Evolutionary conservation across 2,888 invertebrate species (phyloP).

Genomic region (Scrobipalpa costella): DNA sequence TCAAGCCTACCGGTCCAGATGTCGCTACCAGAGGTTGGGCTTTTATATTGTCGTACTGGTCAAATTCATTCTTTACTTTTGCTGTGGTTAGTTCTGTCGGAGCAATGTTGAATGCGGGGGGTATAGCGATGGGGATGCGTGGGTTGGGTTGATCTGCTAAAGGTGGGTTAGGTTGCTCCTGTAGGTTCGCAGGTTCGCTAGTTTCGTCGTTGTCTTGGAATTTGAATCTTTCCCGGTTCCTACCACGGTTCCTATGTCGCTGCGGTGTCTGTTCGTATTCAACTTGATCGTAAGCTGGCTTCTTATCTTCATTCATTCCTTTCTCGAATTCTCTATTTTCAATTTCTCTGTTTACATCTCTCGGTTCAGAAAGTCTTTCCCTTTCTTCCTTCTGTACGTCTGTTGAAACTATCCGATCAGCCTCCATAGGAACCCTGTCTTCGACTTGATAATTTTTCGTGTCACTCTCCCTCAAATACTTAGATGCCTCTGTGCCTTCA

Average conservation of each 20-base stretch:
- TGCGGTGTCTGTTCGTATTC: background rate
- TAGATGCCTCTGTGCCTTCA: background rate
- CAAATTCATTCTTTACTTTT: constrained; percentile 37
- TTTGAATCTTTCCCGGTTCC: background rate
- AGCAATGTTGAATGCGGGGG: background rate
- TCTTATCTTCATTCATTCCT: background rate
- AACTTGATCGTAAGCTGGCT: background rate
- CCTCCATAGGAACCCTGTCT: background rate
- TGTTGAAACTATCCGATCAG: background rate
- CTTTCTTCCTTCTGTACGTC: background rate
- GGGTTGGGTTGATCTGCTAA: too few relatives aligned
- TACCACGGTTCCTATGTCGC: background rate
- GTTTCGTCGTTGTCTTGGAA: background rate
- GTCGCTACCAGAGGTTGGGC: constrained; percentile 36
- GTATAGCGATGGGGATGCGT: too few relatives aligned
- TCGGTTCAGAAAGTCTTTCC: background rate
- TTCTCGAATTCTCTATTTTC: background rate
- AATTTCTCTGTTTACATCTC: background rate
- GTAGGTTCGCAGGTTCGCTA: too few relatives aligned
- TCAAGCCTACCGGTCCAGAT: constrained; percentile 38
- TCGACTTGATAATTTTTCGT: background rate
- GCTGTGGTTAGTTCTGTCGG: background rate
- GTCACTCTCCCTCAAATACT: background rate
- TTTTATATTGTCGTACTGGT: constrained; percentile 43
- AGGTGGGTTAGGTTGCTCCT: background rate